Evolutionary conservation across 2,888 invertebrate genomes (phyloP).

Genomic region (Junonia oenone): DNA sequence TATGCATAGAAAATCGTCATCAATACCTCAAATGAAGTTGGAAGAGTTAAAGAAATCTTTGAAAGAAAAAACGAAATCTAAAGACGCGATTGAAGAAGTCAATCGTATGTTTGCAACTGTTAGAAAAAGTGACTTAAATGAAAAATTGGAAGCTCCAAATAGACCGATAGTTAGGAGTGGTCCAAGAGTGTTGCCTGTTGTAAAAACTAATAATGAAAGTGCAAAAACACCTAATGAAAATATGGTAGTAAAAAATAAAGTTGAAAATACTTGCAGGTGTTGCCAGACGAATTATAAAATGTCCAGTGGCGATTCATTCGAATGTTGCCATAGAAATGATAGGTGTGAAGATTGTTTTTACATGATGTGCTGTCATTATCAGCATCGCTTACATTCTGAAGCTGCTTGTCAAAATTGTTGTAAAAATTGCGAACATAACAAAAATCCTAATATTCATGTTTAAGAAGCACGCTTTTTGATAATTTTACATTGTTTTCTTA

Average conservation of each 20-base stretch:
- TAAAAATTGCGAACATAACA: conserved; percentile 38
- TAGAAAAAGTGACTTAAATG: conserved; percentile 31
- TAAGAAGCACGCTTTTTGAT: neutral
- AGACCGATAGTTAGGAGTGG: conserved; percentile 55
- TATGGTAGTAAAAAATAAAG: conserved; percentile 10
- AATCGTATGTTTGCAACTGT: conserved; percentile 68
- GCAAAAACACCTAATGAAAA: conserved; percentile 18
- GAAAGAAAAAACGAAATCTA: conserved; percentile 54
- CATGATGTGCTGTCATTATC: conserved; percentile 42
- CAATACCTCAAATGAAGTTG: conserved; percentile 69
- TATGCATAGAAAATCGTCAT: conserved; percentile 59
- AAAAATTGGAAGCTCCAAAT: conserved; percentile 39
- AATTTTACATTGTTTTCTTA: neutral
- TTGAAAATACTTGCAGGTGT: conserved; percentile 16
- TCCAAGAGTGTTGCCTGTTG: conserved; percentile 63
- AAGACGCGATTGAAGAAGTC: conserved; percentile 63
- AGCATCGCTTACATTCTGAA: neutral
- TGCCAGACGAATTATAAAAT: conserved; percentile 45
- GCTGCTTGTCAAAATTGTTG: conserved; percentile 11
- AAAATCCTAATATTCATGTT: neutral
- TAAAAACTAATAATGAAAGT: conserved; percentile 36
- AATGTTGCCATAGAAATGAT: conserved; percentile 38
- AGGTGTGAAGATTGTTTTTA: conserved; percentile 41
- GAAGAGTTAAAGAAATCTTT: conserved; percentile 58
- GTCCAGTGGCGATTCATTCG: conserved; percentile 55